Conservation (phyloP, 2,113 vertebrate species). For the Odocoileus virginianus region DNA sequence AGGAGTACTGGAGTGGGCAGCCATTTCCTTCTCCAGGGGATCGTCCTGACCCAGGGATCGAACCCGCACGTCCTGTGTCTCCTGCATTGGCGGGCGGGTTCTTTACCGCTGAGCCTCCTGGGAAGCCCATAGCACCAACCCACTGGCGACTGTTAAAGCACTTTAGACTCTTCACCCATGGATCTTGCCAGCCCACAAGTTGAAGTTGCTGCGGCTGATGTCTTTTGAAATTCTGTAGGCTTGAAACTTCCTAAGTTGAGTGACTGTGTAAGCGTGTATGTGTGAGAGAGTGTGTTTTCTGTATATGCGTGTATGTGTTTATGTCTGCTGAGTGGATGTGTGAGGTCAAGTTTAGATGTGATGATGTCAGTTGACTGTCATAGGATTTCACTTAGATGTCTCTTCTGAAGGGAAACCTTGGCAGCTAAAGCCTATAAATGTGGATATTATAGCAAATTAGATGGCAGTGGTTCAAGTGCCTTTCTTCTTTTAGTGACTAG, state of each 20-base stretch:
- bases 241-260: neutral
- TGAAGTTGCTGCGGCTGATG: neutral
- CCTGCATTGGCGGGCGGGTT: neutral
- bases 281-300: neutral
- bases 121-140: neutral
- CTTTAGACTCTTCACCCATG: neutral
- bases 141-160: neutral
- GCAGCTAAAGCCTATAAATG: neutral
- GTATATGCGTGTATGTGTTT: neutral
- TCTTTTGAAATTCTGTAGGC: neutral
- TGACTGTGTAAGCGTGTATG: neutral
- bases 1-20: neutral
- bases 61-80: neutral
- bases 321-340: neutral
- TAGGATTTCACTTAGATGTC: neutral
- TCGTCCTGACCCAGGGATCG: neutral
- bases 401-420: neutral
- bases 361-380: neutral
- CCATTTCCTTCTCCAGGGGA: neutral
- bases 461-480: neutral
- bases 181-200: neutral
- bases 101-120: neutral
- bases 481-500: neutral
- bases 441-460: neutral
- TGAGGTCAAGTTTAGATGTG: neutral